Base-by-base conservation (phyloP, 1,140 invertebrate genomes). In the Zaprionus nigranus region DNA sequence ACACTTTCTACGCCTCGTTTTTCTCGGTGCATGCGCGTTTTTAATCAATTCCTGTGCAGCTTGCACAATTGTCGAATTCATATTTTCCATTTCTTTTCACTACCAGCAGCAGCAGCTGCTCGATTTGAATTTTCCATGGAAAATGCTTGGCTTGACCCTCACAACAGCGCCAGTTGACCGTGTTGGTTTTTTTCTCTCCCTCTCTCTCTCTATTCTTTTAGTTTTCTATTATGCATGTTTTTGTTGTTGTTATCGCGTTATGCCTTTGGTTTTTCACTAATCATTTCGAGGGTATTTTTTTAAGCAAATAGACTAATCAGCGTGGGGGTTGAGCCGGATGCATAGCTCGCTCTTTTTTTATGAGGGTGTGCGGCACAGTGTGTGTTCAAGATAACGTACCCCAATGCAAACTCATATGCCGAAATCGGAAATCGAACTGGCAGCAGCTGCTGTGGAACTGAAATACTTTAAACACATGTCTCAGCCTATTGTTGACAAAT, bases 281-380 rank as follows among this genome's bases (percentile, higher is more conserved):
- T 75, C 73, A 75, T 72, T 76, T 61, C 56, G 61, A 73, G 69
- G 75, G 70, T 75, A 70, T 59, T 69, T 69, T n/a, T 85, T 90
- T 82, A 85, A 65, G 82, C 86, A 82, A 90, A 87, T 79, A 87
- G 61, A 65, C 83, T 87, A 87, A 87, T 87, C 85, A 88, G 69
- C 65, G 79, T 62, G 85, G 68, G 81, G 85, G 73, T 69, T 73
- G 75, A 79, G 74, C 85, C 85, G 85, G 85, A 90, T 90, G 78
- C 76, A 38, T 5, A 61, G 56, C 72, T 53, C 64, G 66, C 75
- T 86, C n/a, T n/a, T n/a, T 17, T 81, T 88, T 88, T 88, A 90
- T 90, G 85, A 90, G 85, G 85, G 85, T 62, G 36, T 56, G 63
- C 51, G 28, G 24, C 6, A 34, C 30, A 34, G 30, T 34, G 30